Base-by-base conservation (phyloP, 2,797 vertebrate species). In the Tadarida brasiliensis region DNA sequence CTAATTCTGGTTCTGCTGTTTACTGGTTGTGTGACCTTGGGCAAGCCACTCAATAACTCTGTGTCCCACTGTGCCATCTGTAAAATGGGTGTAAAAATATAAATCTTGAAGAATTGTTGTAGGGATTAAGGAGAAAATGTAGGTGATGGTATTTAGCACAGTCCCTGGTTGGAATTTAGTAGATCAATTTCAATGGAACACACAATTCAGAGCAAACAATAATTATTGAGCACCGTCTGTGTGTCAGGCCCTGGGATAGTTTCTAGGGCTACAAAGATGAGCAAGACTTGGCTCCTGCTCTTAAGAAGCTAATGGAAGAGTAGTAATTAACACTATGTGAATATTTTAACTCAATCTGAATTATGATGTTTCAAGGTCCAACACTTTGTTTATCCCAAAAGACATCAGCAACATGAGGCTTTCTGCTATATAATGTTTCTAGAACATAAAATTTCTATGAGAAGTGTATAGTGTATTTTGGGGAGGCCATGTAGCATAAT, bases 1-100 rank as follows among this genome's bases (percentile, higher is more conserved):
- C 54, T 90, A 92, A 87, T 84, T 90, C 59, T 94, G 47, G 22
- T 90, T 94, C 39, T 87, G 74, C 49, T 51, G 5, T 88, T 93
- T 39, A 87, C 19, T 73, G 61, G 30, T 87, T 89, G 47, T 91
- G 19, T 78, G 14, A 93, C 24, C 63, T 82, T 65, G 44, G 30
- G 44, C 70, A 94, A 97, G 15, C 35, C 59, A 90, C 28, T 90
- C 28, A 82, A 63, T 63, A 90, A 20, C 56, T 87, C 30, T 54
- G 30, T 51, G 57, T 83, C 47, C 22, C n/a, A 63, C 12, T 30
- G 28, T 83, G 8, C 22, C 35, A 86, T 83, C 74, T 86, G 51
- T 89, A 93, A 86, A 91, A 94, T 78, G 17, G 11, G 9, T 77
- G 5, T 90, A 54, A 85, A 54, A 65, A 57, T 56, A 67, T 9